Evolutionary conservation across 2,888 invertebrate genomes (phyloP), one percentile per base, ranked within the genome.

Genomic region (Campoplex nolae): DNA sequence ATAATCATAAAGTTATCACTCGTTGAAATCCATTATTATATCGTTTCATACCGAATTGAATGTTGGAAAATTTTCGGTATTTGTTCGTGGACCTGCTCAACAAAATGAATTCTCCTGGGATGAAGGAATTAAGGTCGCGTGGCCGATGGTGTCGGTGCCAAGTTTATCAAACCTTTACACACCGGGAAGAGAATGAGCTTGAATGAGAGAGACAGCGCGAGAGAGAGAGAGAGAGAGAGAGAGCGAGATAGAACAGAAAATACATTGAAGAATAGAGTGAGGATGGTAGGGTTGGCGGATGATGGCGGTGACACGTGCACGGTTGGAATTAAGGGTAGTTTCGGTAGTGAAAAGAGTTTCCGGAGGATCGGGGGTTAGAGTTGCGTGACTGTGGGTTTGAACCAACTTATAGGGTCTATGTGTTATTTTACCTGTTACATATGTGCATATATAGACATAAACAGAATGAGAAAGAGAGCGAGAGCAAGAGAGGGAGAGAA

Each of bases 321-420:
- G 42, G 65, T 68, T 76, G 42, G 54, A 78, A 77, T 87, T 74
- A 87, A 76, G 67, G 78, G 82, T 75, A 76, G 76, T 83, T 83
- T 76, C 23, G 70, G 13, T 62, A 16, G 48, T 56, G 82, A 82
- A 68, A 38, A 67, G 54, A 75, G 42, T 68, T 82, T 67, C 75
- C 51, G 67, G 45, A n/a, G 84, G 23, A 71, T 54, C 3, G 74
- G 51, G 70, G 58, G 35, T 16, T 18, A n/a, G 74, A 70, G 83
- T 86, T 74, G 88, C 84, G 87, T 86, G 88, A 84, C 81, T 84
- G 81, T 51, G 83, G 84, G 73, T 54, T 58, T n/a, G 51, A 82
- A 62, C 68, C 42, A 11, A 70, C 3, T 18, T 32, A 28, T 73
- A 32, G 71, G 79, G 68, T 58, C 28, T 62, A 13, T 71, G 56